These are phyloP conservation scores for Sphaeridia pumilis DNA, from an alignment of 2,888 invertebrate genomes.

Conservation along the genomic window DNA sequence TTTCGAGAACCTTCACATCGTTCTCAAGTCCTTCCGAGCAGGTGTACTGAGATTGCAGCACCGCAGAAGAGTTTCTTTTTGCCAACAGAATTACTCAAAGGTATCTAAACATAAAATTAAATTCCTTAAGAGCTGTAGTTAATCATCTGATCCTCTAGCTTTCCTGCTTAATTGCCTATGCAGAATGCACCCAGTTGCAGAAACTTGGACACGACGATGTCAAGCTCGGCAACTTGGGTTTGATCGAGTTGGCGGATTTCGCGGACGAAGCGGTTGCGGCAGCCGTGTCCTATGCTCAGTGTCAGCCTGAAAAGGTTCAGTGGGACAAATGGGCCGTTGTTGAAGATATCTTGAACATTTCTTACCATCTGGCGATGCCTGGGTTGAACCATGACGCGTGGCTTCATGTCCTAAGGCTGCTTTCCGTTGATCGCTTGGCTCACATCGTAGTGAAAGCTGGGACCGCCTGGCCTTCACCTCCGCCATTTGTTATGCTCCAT, in stretches of 20 bases:
- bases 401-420: neutral
- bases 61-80: too few species aligned
- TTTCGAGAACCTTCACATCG: too few species aligned
- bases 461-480: neutral
- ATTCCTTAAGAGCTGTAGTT: too few species aligned
- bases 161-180: too few species aligned
- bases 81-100: too few species aligned
- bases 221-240: neutral
- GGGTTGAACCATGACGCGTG: neutral
- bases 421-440: neutral
- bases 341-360: neutral
- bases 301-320: neutral
- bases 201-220: neutral
- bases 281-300: neutral
- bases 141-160: too few species aligned
- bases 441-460: neutral
- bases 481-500: neutral
- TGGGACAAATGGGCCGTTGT: neutral
- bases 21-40: too few species aligned
- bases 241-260: neutral
- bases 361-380: neutral
- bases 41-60: too few species aligned
- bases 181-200: too few species aligned
- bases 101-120: too few species aligned
- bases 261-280: neutral